Conservation (phyloP, 2,113 vertebrate genomes). For the Nerophis lumbriciformis region DNA sequence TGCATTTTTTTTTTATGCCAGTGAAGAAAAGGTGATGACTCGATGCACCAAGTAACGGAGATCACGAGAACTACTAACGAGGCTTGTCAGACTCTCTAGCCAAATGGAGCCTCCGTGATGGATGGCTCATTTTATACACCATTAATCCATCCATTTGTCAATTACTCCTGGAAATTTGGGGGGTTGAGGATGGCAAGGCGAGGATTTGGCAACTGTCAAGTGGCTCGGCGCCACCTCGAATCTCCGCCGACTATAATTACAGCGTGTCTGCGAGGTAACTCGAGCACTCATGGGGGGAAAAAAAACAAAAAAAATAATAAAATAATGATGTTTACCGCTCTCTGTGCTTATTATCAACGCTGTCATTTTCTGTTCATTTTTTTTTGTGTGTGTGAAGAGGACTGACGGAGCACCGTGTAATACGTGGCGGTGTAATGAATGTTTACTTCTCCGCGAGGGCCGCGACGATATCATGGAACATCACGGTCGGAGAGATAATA, state of each 20-base stretch:
- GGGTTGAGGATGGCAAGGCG: conserved; percentile 14
- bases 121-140: conserved; percentile 63
- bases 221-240: conserved; percentile 46
- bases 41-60: conserved; percentile 22
- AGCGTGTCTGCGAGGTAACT: conserved; percentile 27
- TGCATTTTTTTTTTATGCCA: background rate
- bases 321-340: conserved; percentile 32
- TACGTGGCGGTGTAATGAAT: conserved; percentile 29
- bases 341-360: conserved; percentile 24
- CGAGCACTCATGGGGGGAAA: background rate
- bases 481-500: background rate
- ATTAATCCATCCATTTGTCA: conserved; percentile 67
- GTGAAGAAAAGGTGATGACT: background rate
- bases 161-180: conserved; percentile 58
- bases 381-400: conserved; percentile 25
- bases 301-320: conserved; percentile 17
- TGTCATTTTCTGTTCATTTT: conserved; percentile 25
- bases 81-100: conserved; percentile 40
- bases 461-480: conserved; percentile 21
- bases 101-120: conserved; percentile 51
- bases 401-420: conserved; percentile 14
- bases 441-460: conserved; percentile 18
- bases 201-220: conserved; percentile 49
- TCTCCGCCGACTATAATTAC: conserved; percentile 49
- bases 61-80: conserved; percentile 36